Percentiles rank a stretch among this genome's conserved stretches.
phyloP scores from a whole-genome alignment of 2,113 vertebrate species.

The Pyrgilauda ruficollis region DNA sequence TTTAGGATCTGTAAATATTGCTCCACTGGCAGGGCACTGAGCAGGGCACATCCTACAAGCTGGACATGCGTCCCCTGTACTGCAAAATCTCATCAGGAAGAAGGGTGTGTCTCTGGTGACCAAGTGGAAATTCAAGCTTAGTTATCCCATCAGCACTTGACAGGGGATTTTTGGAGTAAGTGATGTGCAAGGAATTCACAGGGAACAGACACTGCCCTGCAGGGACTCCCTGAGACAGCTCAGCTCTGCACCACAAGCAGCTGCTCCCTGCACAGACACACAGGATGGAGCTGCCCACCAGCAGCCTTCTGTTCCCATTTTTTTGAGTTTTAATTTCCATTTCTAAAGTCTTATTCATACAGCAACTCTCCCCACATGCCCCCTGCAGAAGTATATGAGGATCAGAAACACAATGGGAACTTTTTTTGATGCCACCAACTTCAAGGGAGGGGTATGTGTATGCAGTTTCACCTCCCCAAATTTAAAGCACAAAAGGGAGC shows the following conservation, averaged over 20 bases:
- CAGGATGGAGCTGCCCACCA: background rate
- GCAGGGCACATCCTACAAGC: background rate
- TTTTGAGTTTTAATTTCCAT: background rate
- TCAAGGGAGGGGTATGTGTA: background rate
- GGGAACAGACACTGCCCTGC: background rate
- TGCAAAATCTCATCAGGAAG: background rate
- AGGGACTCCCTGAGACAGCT: background rate
- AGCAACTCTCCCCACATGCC: rapidly evolving
- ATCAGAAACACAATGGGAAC: background rate
- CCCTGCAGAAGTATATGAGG: background rate
- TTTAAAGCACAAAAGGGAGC: background rate
- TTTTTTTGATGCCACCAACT: background rate
- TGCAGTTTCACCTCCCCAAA: background rate
- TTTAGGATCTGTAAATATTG: background rate
- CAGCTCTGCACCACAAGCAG: background rate
- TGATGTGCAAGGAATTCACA: background rate
- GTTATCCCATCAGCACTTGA: background rate
- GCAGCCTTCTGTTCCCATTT: background rate
- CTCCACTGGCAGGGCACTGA: background rate
- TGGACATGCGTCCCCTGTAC: rapidly evolving
- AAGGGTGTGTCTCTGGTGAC: background rate
- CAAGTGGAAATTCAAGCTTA: rapidly evolving
- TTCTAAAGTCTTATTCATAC: background rate
- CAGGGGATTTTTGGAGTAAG: background rate
- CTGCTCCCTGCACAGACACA: background rate